phyloP scores from a whole-genome alignment of 2,888 invertebrate genomes.

The Cephus nigrinus region DNA sequence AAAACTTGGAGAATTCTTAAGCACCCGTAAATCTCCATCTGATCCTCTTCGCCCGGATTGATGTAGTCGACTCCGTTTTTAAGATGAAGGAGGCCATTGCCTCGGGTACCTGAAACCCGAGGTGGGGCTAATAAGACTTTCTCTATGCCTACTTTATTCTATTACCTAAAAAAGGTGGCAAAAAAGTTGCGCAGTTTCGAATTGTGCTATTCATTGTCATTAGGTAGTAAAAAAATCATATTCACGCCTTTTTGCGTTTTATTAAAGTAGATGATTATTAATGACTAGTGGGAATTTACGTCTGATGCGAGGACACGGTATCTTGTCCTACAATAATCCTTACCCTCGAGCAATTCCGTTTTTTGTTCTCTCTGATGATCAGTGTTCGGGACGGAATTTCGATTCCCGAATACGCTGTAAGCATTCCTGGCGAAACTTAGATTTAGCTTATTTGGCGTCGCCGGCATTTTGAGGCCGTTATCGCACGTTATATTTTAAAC shows the following conservation, averaged over 20 bases:
- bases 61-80: conserved; percentile 67
- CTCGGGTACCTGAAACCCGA: conserved; percentile 53
- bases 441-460: conserved; percentile 64
- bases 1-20: neutral
- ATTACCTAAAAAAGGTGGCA: neutral
- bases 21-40: conserved; percentile 69
- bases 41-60: conserved; percentile 71
- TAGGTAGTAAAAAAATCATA: neutral
- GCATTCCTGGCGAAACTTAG: conserved; percentile 64
- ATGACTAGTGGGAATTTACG: neutral
- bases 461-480: conserved; percentile 52
- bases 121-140: conserved; percentile 10
- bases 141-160: conserved; percentile 3
- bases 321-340: conserved; percentile 26
- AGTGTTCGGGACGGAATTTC: conserved; percentile 42
- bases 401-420: conserved; percentile 63
- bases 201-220: neutral
- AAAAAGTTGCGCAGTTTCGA: neutral
- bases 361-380: conserved; percentile 63
- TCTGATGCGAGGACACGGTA: neutral
- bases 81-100: conserved; percentile 57
- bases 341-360: conserved; percentile 65
- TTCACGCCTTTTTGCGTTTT: neutral
- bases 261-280: neutral
- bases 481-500: neutral